These are phyloP conservation scores for Oryzias javanicus DNA, from an alignment of 2,113 vertebrate species.

Conservation along the genomic window DNA sequence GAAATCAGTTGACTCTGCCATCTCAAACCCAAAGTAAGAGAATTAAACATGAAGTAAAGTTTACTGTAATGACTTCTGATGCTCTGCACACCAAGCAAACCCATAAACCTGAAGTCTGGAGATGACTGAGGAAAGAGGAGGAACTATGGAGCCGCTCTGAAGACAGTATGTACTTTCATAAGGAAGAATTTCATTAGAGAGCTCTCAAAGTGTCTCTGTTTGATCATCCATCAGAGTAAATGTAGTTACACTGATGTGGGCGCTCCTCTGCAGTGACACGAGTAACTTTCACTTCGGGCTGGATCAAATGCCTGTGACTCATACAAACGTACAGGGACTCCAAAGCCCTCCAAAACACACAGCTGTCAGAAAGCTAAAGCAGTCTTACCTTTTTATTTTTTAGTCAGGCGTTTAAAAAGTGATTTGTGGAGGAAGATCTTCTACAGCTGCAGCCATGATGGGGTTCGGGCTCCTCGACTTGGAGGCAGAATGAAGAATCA, in stretches of 20 bases:
- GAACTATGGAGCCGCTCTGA: background rate
- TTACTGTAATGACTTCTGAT: no score
- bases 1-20: no score
- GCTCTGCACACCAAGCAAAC: background rate
- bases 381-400: conserved; percentile 47
- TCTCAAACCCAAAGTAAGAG: no score
- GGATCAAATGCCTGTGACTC: conserved; percentile 14
- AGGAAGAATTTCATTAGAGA: background rate
- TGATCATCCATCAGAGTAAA: background rate
- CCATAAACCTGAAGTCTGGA: background rate
- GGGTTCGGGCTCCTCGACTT: conserved; percentile 5
- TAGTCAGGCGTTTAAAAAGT: conserved; percentile 12
- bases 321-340: conserved; percentile 11
- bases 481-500: conserved; percentile 2
- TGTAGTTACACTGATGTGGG: conserved; percentile 1
- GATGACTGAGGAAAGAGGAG: background rate
- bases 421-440: conserved; percentile 9
- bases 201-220: background rate
- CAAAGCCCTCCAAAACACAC: no score
- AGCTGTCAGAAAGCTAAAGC: background rate
- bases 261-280: background rate
- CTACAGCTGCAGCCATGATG: conserved; percentile 38
- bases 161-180: background rate
- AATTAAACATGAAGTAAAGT: no score
- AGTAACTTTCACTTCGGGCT: conserved; percentile 42